Percentiles rank a stretch among this genome's conserved stretches.
These are phyloP conservation scores for Melanotaenia maccullochi DNA, from an alignment of 2,797 vertebrate genomes.

Conservation along the genomic window DNA sequence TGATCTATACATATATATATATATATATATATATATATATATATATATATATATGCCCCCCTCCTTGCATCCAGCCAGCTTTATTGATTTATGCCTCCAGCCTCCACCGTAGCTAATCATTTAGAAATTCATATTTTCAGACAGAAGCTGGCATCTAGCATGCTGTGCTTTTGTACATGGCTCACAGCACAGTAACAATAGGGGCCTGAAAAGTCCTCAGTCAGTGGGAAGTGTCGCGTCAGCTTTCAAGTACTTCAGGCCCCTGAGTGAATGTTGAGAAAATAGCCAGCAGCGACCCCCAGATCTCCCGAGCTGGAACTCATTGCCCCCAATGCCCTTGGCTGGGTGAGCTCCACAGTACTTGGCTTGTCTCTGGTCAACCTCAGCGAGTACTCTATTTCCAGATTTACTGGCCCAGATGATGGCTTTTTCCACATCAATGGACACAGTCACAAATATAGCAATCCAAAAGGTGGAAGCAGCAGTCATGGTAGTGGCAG, in stretches of 20 bases:
- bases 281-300: conserved; percentile 73
- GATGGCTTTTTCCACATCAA: conserved; percentile 88
- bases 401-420: conserved; percentile 87
- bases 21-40: not conserved
- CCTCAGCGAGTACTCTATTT: conserved; percentile 84
- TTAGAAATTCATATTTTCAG: conserved; percentile 65
- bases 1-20: conserved; percentile 16
- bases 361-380: conserved; percentile 73
- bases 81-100: conserved; percentile 72
- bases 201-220: conserved; percentile 25
- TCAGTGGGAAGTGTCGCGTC: conserved; percentile 70
- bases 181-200: conserved; percentile 18
- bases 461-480: conserved; percentile 78
- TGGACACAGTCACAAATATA: conserved; percentile 84
- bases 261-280: conserved; percentile 56
- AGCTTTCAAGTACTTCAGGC: conserved; percentile 46
- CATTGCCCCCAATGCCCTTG: conserved; percentile 72
- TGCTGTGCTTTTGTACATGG: conserved; percentile 32
- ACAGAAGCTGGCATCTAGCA: conserved; percentile 32
- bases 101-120: conserved; percentile 66
- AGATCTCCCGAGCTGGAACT: conserved; percentile 69
- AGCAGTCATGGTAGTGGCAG: conserved; percentile 51
- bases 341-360: conserved; percentile 66
- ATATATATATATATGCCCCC: conserved; percentile 4
- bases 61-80: conserved; percentile 54